Base-by-base conservation (phyloP, 2,888 invertebrate species). In the Crossocerus cetratus region DNA sequence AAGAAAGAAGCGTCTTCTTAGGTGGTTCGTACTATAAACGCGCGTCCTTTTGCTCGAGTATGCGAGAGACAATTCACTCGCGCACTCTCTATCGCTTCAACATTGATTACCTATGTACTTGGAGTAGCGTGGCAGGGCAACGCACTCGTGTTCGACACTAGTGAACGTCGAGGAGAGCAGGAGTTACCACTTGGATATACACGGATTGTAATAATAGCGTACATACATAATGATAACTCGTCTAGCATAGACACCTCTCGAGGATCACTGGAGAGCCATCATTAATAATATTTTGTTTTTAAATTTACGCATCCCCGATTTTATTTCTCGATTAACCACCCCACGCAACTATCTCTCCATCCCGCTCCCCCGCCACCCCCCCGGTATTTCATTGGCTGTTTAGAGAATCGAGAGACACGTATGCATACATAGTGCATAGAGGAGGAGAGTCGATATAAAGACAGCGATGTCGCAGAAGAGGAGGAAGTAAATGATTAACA, bases 231-330 rank as follows among this genome's bases (percentile, higher is more conserved):
- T 81, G 84, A 78, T 83, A 83, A 84, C 80, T 76, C 65, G 73
- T 80, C 77, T 77, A 65, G 80, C 80, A 79, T 83, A 32, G 8
- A 32, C 32, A 82, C 83, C 73, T 76, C 81, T 69, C 78, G 65
- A 77, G 70, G 71, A 76, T 74, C 65, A 81, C 72, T 83, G 80
- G 76, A 81, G 73, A 82, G 73, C 73, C 78, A 81, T 80, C 82
- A 80, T 78, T 32, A 86, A 86, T 85, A 86, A 87, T 86, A 86
- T 83, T 86, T 87, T 83, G 80, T 88, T 86, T 86, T 82, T 84
- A 84, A 86, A 85, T 84, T 84, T 71, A 83, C 45, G 32, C 32
- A 32, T 32, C 32, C 59, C 68, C 45, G n/a, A 20, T 78, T 83
- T 80, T 82, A 81, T 82, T 78, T 87, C 61, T 61, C 13, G 45